A percentile compares a stretch with the other conserved stretches of the same genome.
Evolutionary conservation across 2,888 invertebrate species (phyloP).

Genomic region (Macaria notata): DNA sequence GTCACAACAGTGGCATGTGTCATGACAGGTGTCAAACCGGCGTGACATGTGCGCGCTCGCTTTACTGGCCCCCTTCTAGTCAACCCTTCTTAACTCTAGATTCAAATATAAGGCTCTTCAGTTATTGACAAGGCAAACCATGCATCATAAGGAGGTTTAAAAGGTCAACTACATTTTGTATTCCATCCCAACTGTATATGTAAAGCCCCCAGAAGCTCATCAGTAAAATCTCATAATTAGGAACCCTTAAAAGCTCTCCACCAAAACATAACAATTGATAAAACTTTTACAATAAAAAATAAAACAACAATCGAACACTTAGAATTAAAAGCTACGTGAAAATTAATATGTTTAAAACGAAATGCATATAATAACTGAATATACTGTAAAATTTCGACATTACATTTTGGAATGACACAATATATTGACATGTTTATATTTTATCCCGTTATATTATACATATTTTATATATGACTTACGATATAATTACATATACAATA

Average conservation of each 20-base stretch:
- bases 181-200: slow-evolving; percentile 38
- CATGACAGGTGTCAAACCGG: too few species aligned
- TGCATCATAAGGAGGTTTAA: slow-evolving; percentile 45
- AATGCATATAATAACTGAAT: slow-evolving; percentile 47
- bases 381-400: slow-evolving; percentile 43
- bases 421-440: slow-evolving; percentile 51
- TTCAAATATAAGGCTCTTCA: slow-evolving; percentile 60
- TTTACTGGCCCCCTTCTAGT: slow-evolving; percentile 67
- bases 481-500: slow-evolving; percentile 62
- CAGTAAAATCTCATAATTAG: slow-evolving; percentile 49
- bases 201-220: slow-evolving; percentile 44
- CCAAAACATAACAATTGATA: slow-evolving; percentile 66
- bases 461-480: slow-evolving; percentile 57
- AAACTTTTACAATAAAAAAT: slow-evolving; percentile 59
- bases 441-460: slow-evolving; percentile 34
- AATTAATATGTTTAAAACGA: slow-evolving; percentile 43
- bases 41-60: slow-evolving; percentile 32
- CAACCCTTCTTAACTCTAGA: slow-evolving; percentile 55
- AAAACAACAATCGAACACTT: slow-evolving; percentile 54
- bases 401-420: slow-evolving; percentile 55
- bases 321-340: slow-evolving; percentile 49
- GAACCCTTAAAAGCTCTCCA: slow-evolving; percentile 57
- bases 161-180: slow-evolving; percentile 27
- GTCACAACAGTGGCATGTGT: slow-evolving; percentile 24
- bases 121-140: slow-evolving; percentile 62